A percentile compares a stretch with the other conserved stretches of the same genome.
These are phyloP conservation scores for Trachops cirrhosus DNA, from an alignment of 2,797 vertebrate genomes.

Conservation along the genomic window DNA sequence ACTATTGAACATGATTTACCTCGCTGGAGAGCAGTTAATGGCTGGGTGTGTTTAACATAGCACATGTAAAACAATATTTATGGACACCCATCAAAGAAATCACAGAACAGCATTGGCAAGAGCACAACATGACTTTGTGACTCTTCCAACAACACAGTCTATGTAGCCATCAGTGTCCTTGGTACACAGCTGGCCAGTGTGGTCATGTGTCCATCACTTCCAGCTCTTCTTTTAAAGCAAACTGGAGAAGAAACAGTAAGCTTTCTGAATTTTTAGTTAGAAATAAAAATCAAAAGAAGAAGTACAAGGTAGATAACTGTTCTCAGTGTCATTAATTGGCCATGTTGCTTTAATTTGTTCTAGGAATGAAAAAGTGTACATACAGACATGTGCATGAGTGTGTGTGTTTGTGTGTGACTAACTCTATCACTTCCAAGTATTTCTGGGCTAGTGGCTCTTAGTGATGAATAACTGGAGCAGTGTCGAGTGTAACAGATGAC, in stretches of 20 bases:
- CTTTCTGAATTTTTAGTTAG: neutral
- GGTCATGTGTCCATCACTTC: neutral
- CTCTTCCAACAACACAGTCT: neutral
- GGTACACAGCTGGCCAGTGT: neutral
- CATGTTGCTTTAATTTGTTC: neutral
- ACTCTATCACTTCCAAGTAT: neutral
- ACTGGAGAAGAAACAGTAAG: neutral
- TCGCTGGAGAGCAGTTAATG: conserved; percentile 52
- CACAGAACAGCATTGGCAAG: neutral
- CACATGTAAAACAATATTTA: neutral
- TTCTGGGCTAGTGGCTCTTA: neutral
- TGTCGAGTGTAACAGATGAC: neutral
- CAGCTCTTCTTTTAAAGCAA: neutral
- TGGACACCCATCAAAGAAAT: neutral
- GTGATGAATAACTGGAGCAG: neutral
- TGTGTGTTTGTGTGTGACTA: too few species aligned
- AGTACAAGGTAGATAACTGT: neutral
- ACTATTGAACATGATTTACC: conserved; percentile 40
- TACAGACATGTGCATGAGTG: neutral
- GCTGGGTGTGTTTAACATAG: neutral
- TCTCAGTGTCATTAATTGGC: neutral
- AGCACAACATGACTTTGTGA: neutral
- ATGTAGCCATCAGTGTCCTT: too few species aligned
- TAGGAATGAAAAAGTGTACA: neutral
- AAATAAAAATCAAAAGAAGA: conserved; percentile 18